Conservation (phyloP, 2,113 vertebrate genomes). For the Melanerpes formicivorus region DNA sequence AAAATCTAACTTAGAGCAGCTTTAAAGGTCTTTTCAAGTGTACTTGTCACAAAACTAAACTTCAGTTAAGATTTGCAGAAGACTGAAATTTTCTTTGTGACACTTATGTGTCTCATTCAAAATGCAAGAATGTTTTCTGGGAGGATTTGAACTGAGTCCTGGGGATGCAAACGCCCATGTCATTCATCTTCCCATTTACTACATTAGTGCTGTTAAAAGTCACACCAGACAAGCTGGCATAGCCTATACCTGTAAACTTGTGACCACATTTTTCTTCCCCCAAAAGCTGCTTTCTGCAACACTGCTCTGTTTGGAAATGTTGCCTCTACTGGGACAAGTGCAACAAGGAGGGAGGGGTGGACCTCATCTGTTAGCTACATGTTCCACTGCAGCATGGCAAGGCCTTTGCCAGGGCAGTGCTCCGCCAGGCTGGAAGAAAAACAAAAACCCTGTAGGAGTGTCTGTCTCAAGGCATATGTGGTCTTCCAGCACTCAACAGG, state of each 20-base stretch:
- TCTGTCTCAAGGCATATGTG: neutral
- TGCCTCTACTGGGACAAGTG: neutral
- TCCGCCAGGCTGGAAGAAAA: rapidly evolving
- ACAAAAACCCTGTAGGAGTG: neutral
- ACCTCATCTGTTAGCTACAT: neutral
- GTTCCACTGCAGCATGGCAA: neutral
- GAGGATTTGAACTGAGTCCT: neutral
- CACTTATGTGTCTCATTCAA: neutral
- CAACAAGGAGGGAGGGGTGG: neutral
- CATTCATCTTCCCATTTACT: neutral
- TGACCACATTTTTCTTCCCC: rapidly evolving
- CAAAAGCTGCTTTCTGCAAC: neutral
- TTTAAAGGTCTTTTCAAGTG: neutral
- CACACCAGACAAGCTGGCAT: neutral
- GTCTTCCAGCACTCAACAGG: neutral
- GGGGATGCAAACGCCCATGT: rapidly evolving
- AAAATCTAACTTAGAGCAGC: constrained; percentile 15
- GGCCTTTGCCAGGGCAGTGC: neutral
- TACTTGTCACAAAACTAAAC: neutral
- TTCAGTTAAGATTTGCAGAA: constrained; percentile 8
- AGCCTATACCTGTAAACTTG: neutral
- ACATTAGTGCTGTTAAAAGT: neutral
- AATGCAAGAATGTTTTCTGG: neutral
- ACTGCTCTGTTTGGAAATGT: neutral
- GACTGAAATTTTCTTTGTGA: neutral